These are phyloP conservation scores for Pseudococcus jackbeardsleyi DNA, from an alignment of 2,888 invertebrate genomes.

Conservation along the genomic window DNA sequence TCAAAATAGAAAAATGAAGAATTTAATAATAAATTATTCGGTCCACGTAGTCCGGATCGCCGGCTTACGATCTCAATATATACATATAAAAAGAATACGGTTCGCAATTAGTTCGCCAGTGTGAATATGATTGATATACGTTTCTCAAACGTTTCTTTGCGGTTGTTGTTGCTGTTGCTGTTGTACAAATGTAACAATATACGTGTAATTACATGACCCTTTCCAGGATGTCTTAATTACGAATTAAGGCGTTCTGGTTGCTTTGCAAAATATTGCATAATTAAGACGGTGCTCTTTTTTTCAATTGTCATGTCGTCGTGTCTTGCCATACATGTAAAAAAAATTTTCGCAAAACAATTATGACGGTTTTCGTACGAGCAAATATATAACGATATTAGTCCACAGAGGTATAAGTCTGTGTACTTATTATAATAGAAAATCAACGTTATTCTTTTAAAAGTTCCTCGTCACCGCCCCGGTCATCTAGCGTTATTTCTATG, in stretches of 20 bases:
- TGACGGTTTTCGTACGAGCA: neutral
- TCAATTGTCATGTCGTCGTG: conserved; percentile 13
- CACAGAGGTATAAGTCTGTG: no score
- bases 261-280: conserved; percentile 1
- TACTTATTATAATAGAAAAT: neutral
- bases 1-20: neutral
- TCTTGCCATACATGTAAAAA: neutral
- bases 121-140: conserved; percentile 41
- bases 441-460: neutral
- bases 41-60: conserved; percentile 6
- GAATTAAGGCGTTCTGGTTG: neutral
- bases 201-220: conserved; percentile 16
- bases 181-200: conserved; percentile 31
- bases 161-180: neutral
- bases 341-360: neutral
- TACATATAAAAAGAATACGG: conserved; percentile 1
- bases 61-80: conserved; percentile 35
- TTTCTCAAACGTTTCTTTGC: neutral
- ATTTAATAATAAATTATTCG: conserved; percentile 48
- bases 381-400: neutral
- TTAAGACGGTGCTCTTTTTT: neutral
- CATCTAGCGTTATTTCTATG: neutral
- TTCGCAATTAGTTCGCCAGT: conserved; percentile 38
- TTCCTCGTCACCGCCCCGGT: neutral
- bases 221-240: conserved; percentile 40